Evolutionary conservation across 2,888 invertebrate genomes (phyloP).

Genomic region (Caenorhabditis sp.): DNA sequence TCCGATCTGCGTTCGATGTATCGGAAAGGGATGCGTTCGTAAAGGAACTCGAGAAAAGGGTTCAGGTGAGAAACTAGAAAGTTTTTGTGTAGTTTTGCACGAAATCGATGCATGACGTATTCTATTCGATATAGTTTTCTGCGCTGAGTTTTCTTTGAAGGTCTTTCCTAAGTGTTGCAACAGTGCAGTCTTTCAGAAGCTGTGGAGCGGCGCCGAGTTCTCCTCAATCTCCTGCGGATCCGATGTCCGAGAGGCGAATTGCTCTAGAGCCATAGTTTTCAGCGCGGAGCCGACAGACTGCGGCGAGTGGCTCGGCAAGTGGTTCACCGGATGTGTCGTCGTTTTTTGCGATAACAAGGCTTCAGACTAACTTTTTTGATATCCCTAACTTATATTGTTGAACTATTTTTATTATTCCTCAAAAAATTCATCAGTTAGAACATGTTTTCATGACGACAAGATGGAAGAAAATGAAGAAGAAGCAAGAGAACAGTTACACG

Average conservation of each 20-base stretch:
- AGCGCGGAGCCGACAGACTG: slow-evolving; percentile 60
- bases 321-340: slow-evolving; percentile 71
- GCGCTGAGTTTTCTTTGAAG: no score
- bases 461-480: no score
- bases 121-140: no score
- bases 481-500: no score
- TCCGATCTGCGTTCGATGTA: slow-evolving; percentile 25
- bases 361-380: not conserved
- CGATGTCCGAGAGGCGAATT: slow-evolving; percentile 47
- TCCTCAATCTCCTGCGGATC: slow-evolving; percentile 21
- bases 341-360: slow-evolving; percentile 68
- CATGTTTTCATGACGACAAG: no score
- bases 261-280: slow-evolving; percentile 58
- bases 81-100: no score
- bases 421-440: no score
- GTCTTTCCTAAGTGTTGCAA: not conserved
- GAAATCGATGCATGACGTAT: no score
- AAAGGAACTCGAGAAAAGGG: slow-evolving; percentile 32
- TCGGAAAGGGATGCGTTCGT: slow-evolving; percentile 27
- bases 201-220: slow-evolving; percentile 49
- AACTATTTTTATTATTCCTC: not conserved
- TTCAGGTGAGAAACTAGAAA: slow-evolving; percentile 32
- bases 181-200: slow-evolving; percentile 17
- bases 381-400: not conserved
- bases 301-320: slow-evolving; percentile 65